Conservation (phyloP, 1,140 invertebrate genomes). For the Macrocentrus cingulum region DNA sequence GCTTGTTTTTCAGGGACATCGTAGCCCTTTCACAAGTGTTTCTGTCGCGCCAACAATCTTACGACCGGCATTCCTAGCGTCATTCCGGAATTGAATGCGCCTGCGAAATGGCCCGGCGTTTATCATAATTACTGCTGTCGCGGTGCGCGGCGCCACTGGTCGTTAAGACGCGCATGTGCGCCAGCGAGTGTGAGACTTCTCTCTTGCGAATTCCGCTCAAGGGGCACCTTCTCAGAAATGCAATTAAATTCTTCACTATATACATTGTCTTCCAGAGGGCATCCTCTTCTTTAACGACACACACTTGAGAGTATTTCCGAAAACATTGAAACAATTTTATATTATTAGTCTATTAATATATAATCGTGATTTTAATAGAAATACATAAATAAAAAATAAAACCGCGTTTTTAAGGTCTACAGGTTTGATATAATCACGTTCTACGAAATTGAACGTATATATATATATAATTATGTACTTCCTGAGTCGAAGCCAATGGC, state of each 20-base stretch:
- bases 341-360: too few relatives aligned
- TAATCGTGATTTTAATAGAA: too few relatives aligned
- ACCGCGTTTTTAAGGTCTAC: neutral
- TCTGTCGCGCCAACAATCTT: neutral
- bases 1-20: constrained; percentile 16
- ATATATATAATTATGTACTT: constrained; percentile 19
- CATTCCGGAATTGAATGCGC: constrained; percentile 33
- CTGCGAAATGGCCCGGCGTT: constrained; percentile 34
- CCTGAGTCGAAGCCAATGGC: constrained; percentile 7
- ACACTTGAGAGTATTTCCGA: neutral
- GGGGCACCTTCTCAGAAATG: constrained; percentile 14
- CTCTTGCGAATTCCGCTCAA: constrained; percentile 12
- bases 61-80: constrained; percentile 33
- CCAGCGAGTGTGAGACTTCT: constrained; percentile 2
- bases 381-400: neutral
- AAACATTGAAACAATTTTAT: neutral
- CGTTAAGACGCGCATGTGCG: constrained; percentile 11
- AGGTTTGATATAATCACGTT: neutral
- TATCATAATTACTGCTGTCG: constrained; percentile 42
- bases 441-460: constrained; percentile 21
- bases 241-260: constrained; percentile 18
- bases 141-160: constrained; percentile 38
- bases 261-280: neutral
- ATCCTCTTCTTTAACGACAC: neutral
- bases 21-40: neutral